Base-by-base conservation (phyloP, 2,888 invertebrate species). In the Aporophyla lueneburgensis region DNA sequence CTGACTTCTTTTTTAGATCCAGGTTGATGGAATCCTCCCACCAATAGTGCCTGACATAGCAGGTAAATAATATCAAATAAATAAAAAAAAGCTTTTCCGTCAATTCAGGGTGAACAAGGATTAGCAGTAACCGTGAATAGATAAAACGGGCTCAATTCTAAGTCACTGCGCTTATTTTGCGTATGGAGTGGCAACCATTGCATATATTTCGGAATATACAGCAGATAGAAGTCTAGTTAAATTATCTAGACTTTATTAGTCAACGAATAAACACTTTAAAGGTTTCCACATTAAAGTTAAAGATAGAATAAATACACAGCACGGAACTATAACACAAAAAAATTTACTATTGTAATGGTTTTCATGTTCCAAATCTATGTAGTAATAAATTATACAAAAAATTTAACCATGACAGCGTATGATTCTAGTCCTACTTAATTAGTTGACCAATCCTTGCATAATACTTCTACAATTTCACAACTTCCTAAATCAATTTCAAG, bases 401-500 rank as follows among this genome's bases (percentile, higher is more conserved):
- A 1, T 14, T 40, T 10, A 21, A 10, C 9, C 16, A n/a, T n/a
- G 12, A 4, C 27, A 12, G 1, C 27, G 1, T 16, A 43, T 46
- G 3, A 71, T 16, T 33, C 40, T 43, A 71, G 9, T 72, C 6
- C 14, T 49, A 46, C 16, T 27, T 5, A 14, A 27, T 19, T 49
- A 40, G 12, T n/a, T 51, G 14, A 24, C 27, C 1, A 14, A n/a
- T 12, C 9, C n/a, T 43, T 40, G 19, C 27, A 46, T 19, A 56
- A 27, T 1, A 33, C 21, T 67, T 33, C 16, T 21, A 24, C 56
- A 54, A 53, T 33, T 16, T 12, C 5, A 5, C 12, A 68, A 53
- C 2, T 56, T 53, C 49, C 40, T 46, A 54, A 66, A 65, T 56
- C 14, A 75, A 63, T 40, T 51, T 21, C 51, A 53, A 65, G 16